Conservation (phyloP, 2,797 vertebrate genomes). For the Squalus acanthias region DNA sequence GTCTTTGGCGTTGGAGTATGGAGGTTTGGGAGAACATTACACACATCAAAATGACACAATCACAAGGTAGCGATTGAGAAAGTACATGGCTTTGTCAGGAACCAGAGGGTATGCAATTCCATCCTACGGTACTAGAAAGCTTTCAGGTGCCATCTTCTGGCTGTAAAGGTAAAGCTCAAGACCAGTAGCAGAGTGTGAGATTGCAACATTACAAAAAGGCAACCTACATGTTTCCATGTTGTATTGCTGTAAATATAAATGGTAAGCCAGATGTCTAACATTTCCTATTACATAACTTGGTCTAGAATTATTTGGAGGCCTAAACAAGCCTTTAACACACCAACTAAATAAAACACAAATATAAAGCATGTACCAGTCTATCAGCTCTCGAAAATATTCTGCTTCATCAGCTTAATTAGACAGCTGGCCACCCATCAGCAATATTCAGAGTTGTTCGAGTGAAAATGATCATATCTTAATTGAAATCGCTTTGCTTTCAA, state of each 20-base stretch:
- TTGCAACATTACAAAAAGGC: not conserved
- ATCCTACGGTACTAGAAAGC: not conserved
- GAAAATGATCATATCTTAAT: not conserved
- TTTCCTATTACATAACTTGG: not conserved
- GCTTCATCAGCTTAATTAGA: not conserved
- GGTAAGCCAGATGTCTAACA: not conserved
- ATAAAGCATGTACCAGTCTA: not conserved
- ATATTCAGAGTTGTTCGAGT: not conserved
- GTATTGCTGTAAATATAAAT: not conserved
- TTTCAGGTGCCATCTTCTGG: constrained; percentile 15
- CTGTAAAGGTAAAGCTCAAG: not conserved
- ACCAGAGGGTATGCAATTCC: not conserved
- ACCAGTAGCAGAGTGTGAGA: constrained; percentile 31
- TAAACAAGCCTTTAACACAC: not conserved
- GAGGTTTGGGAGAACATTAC: not conserved
- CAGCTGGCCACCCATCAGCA: too few species aligned
- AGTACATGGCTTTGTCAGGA: not conserved
- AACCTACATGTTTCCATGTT: not conserved
- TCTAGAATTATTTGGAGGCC: not conserved
- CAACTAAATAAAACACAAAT: not conserved
- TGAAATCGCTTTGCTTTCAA: not conserved
- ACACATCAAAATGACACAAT: not conserved
- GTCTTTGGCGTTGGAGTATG: not conserved
- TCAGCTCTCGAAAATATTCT: not conserved
- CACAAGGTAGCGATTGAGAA: not conserved